Evolutionary conservation across 1,140 invertebrate species (phyloP), one percentile per base, ranked within the genome.

Genomic region (Antheraea mylitta): DNA sequence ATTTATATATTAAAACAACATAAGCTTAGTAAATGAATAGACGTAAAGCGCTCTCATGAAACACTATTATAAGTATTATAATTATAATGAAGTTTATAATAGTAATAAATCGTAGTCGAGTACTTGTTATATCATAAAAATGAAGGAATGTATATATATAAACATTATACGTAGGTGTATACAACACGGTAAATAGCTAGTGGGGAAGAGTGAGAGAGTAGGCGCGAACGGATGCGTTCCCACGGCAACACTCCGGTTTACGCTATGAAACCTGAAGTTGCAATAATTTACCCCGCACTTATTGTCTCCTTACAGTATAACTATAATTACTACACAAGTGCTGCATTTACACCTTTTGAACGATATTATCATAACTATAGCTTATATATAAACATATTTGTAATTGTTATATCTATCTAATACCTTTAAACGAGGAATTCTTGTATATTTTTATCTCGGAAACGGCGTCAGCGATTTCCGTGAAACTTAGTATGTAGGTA

Each of bases 181-280:
- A 53, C 45, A 53, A 42, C 16, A 53, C 45, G 6, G 45, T 53
- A 53, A 53, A 16, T 53, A 2, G 11, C 11, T 53, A 53, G 45
- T 53, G 13, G 22, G 22, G 45, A 53, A 53, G 4, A 53, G 71
- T 68, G 74, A 79, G 77, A 71, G 75, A 70, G 53, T 72, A 68
- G 70, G 70, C 79, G 77, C 68, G 75, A 66, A 68, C 69, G 74
- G 75, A 78, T 81, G 77, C 76, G 79, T 89, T 90, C 88, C 87
- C 88, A 90, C 88, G 88, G 81, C 82, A 78, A 83, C 84, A 80
- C 81, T 73, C 81, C 71, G 69, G 64, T 77, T 42, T 70, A 80
- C 76, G 79, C 76, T 77, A 74, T 75, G 66, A 67, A 79, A 71
- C 75, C 77, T 75, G 77, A 72, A 83, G 73, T 86, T 80, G 81